These are phyloP conservation scores for Conomelus anceps DNA, from an alignment of 2,888 invertebrate species.

Conservation along the genomic window DNA sequence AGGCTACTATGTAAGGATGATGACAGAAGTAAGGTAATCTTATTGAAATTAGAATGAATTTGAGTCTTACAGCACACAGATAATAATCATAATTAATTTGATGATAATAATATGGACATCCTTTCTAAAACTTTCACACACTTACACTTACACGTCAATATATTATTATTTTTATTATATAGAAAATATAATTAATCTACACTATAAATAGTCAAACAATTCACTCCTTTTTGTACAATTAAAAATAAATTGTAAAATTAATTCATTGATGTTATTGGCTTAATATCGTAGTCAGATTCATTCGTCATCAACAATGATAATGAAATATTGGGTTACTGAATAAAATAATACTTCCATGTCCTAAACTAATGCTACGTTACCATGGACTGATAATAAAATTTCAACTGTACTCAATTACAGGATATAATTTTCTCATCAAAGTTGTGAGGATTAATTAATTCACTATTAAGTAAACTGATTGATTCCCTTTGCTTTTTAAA, in stretches of 20 bases:
- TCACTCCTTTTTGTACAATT: neutral
- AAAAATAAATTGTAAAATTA: neutral
- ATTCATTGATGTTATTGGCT: neutral
- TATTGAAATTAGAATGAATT: neutral
- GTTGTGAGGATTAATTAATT: too few relatives aligned
- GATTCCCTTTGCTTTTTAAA: too few relatives aligned
- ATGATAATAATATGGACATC: neutral
- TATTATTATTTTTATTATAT: neutral
- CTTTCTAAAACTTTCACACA: neutral
- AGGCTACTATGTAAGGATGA: neutral
- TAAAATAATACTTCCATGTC: neutral
- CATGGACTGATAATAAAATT: neutral
- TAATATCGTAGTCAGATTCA: neutral
- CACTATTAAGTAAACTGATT: too few relatives aligned
- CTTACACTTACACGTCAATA: neutral
- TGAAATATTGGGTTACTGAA: neutral
- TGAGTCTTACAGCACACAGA: neutral
- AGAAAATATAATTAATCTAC: neutral
- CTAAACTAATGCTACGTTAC: neutral
- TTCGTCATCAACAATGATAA: neutral
- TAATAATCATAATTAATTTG: neutral
- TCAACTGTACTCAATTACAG: too few relatives aligned
- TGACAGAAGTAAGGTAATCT: neutral
- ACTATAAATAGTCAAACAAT: neutral
- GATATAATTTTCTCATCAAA: too few relatives aligned